phyloP scores from a whole-genome alignment of 92 coral and sea anemone species.

The Isaurus tuberculatus region DNA sequence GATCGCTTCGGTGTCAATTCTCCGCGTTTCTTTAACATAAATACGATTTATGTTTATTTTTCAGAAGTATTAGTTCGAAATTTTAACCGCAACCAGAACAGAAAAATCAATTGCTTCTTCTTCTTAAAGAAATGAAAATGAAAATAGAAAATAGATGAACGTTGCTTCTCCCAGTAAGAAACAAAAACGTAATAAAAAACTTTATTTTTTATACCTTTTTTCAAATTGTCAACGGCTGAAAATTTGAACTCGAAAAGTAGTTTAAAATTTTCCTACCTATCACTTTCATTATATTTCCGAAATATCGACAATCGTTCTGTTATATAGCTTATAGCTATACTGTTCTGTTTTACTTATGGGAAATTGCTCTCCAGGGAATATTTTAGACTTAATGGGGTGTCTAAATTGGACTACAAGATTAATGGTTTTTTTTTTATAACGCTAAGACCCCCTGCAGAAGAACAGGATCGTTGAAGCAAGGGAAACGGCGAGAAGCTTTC shows the following conservation, averaged over 20 bases:
- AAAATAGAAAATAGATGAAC: too few species aligned
- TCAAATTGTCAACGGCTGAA: too few species aligned
- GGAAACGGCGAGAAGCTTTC: neutral
- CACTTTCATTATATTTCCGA: too few species aligned
- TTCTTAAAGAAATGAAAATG: too few species aligned
- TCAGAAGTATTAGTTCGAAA: too few species aligned
- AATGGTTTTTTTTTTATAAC: neutral
- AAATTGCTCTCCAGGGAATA: slow-evolving; percentile 31
- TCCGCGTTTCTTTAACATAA: neutral
- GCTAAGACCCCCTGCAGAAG: neutral
- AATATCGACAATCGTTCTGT: neutral
- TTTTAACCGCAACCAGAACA: too few species aligned
- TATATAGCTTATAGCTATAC: neutral
- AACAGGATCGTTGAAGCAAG: neutral
- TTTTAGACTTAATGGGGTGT: neutral
- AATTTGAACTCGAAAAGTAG: too few species aligned
- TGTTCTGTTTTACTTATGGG: neutral
- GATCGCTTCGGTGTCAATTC: neutral
- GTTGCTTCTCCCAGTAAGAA: neutral
- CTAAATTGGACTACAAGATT: neutral
- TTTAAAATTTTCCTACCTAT: too few species aligned
- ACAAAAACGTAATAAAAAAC: neutral
- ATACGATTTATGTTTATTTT: too few species aligned
- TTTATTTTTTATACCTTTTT: neutral
- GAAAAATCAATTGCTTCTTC: too few species aligned